A percentile compares a stretch with the other conserved stretches of the same genome.
These are phyloP conservation scores for Scrobipalpa costella DNA, from an alignment of 2,888 invertebrate genomes.

Conservation along the genomic window DNA sequence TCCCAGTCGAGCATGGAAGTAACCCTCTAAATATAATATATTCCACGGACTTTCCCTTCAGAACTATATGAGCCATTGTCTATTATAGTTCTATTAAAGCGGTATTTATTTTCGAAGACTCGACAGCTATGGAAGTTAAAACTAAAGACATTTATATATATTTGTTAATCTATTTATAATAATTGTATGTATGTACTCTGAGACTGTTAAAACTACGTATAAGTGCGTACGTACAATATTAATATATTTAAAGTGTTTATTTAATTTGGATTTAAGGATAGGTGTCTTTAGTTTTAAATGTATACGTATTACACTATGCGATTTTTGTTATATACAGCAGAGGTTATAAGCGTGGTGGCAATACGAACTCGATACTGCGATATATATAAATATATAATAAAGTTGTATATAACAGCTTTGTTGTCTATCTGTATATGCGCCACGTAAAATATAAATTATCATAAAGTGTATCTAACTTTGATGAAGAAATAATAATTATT, in stretches of 20 bases:
- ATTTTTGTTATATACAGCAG: slow-evolving; percentile 43
- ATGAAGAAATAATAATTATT: slow-evolving; percentile 76
- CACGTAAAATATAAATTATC: slow-evolving; percentile 66
- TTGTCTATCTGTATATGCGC: slow-evolving; percentile 60
- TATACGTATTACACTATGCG: slow-evolving; percentile 30
- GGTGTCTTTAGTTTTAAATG: slow-evolving; percentile 60
- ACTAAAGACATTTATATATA: slow-evolving; percentile 56
- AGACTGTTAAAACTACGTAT: slow-evolving; percentile 78
- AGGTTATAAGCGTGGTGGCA: slow-evolving; percentile 45
- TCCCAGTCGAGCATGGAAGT: too few relatives aligned
- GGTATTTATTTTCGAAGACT: neutral
- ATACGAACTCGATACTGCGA: slow-evolving; percentile 41
- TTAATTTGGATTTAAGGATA: slow-evolving; percentile 72
- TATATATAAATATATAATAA: slow-evolving; percentile 43
- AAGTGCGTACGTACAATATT: slow-evolving; percentile 78
- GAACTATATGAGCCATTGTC: slow-evolving; percentile 4
- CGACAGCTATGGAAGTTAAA: slow-evolving; percentile 35
- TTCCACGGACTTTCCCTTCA: slow-evolving; percentile 1
- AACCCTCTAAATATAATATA: slow-evolving; percentile 28
- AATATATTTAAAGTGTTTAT: slow-evolving; percentile 70
- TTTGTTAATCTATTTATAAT: slow-evolving; percentile 76
- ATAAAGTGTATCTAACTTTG: slow-evolving; percentile 77
- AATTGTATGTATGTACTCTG: slow-evolving; percentile 80
- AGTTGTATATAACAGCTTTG: slow-evolving; percentile 39
- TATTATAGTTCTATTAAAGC: neutral